Evolutionary conservation across 2,113 vertebrate species (phyloP), one percentile per base, ranked within the genome.

Genomic region (Pseudopipra pipra): DNA sequence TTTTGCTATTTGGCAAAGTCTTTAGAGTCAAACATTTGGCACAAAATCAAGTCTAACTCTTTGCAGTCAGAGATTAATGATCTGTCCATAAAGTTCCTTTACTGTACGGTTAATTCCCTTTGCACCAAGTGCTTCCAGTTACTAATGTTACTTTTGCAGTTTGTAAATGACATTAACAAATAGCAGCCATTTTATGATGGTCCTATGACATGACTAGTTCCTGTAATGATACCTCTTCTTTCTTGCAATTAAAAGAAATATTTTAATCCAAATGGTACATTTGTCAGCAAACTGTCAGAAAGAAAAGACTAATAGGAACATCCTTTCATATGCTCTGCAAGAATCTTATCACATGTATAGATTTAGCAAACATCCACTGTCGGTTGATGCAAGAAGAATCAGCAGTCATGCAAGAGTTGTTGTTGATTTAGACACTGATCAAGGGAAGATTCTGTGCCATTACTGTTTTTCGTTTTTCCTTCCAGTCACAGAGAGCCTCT

Each of bases 31-130:
- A 91, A 82, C 43, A 82, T 90, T 96, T 96, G 95, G 94, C 96
- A 90, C 67, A 67, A 93, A 90, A 91, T 88, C 88, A 94, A 81
- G 49, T 89, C 65, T 88, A 68, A 95, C 73, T 88, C 90, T 85
- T 91, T 90, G 13, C 81, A 95, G 91, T 76, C 74, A 91, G 63
- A 93, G 78, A 95, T 93, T 97, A 94, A 96, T 76, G 90, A 86
- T 79, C 77, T 90, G 65, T 86, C 91, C 49, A 88, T 93, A 97
- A 92, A 90, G 56, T 91, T 95, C 75, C 85, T 89, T 93, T 97
- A 85, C 68, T 91, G 23, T 90, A 87, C n/a, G 58, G 28, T 77
- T 95, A 93, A 96, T 85, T 95, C 87, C 66, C 37, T 86, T 56
- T 93, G 75, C 81, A 91, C 86, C 81, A 88, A 95, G 72, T 89